Base-by-base conservation (phyloP, 1,140 invertebrate species). In the Drosophila melanica region DNA sequence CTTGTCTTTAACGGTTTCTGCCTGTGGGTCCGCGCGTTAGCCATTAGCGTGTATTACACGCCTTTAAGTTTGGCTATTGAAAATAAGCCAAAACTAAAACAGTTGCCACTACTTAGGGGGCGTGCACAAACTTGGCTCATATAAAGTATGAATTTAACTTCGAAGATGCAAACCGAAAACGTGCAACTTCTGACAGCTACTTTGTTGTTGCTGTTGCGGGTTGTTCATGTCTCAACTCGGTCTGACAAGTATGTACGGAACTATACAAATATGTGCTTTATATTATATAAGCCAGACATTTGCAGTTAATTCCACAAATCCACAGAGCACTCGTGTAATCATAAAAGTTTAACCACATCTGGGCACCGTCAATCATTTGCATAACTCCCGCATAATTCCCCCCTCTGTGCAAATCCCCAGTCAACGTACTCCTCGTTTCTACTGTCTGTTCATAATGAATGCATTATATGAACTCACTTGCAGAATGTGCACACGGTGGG, bases 221-320 rank as follows among this genome's bases (percentile, higher is more conserved):
- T 30, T 54, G 33, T 10, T 47, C 47, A 18, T 10, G 44, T 20
- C 9, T 47, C 10, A n/a, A 41, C 33, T 14, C 39, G 58, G 10
- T 10, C 27, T 20, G 27, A 20, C 20, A 30, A n/a, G 47, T 12
- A 20, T 18, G 14, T 11, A 35, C 5, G 6, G 16, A 41, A 27
- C 27, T 33, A 27, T 11, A 30, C 4, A 3, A 23, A 23, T 16
- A 23, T 7, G 27, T 27, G 27, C 27, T 27, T 27, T 3, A 14
- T 20, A 9, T 12, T 16, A n/a, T 16, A 45, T 67, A 59, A 41
- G 18, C 16, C 66, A 63, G 42, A 44, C 51, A 63, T 63, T 69
- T 62, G 66, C 71, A 74, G 70, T 73, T 73, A 73, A 73, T 73
- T 74, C 63, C 35, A 75, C 72, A 70, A 75, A 70, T 75, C 72